Base-by-base conservation (phyloP, 2,888 invertebrate species). In the Hirudinaria manillensis region DNA sequence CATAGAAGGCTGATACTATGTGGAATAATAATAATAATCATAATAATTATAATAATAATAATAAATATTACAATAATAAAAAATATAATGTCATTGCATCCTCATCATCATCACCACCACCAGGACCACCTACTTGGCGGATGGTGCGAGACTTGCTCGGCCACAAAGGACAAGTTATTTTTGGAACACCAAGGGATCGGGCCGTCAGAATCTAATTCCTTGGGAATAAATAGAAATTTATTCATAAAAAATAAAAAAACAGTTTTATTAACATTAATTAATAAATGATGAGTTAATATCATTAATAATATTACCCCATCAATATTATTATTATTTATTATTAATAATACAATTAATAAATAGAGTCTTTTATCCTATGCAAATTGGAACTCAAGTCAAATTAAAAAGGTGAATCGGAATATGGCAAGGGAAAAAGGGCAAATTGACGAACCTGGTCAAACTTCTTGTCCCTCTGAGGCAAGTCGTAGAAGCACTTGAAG, bases 111-210 rank as follows among this genome's bases (percentile, higher is more conserved):
- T 27, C 61, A 29, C 10, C 61, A 24, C 10, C 24, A 56, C 13
- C n/a, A 24, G 3, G 4, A 6, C 32, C 19, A 81, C 84, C 86
- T 87, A 92, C 93, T 93, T 79, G 98, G 98, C 67, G 98, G 99
- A 88, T 99, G 99, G 88, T 99, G 99, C 13, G 96, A 98, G 19
- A 98, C 97, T 87, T 99, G 99, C 85, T 99, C 99, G 3, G 99
- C 94, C 71, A 98, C 90, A 86, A 99, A 99, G 10, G 92, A 90
- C 16, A 99, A 88, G 84, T 97, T 93, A 87, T 93, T 90, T 68
- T 90, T 89, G 13, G 89, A 89, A 80, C 93, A 93, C 93, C 95
- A 95, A 0, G 94, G 93, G 61, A 95, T 90, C 0, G 96, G 96
- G 0, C 94, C 94, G 81, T 93, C 93, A 19, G 78, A 80, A 2